A percentile compares a stretch with the other conserved stretches of the same genome.
Evolutionary conservation across 1,140 invertebrate species (phyloP).

Genomic region (Cydia pomonella): DNA sequence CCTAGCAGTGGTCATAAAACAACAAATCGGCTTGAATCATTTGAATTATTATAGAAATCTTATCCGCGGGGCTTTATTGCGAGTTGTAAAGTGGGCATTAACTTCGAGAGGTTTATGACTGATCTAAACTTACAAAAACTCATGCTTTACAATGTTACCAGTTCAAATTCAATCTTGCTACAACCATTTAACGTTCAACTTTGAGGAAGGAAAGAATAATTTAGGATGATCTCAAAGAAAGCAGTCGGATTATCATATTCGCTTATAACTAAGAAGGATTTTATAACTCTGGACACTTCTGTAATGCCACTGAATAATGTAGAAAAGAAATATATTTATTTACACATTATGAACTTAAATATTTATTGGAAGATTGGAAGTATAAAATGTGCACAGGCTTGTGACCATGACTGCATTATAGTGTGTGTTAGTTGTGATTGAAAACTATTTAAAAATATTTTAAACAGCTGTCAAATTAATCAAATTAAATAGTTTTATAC

Average conservation of each 20-base stretch:
- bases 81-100: conserved; percentile 30
- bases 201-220: background rate
- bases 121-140: background rate
- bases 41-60: conserved; percentile 34
- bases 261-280: conserved; percentile 15
- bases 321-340: background rate
- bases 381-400: too few relatives aligned
- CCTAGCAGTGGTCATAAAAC: background rate
- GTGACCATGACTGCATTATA: too few relatives aligned
- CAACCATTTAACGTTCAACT: background rate
- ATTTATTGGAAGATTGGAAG: too few relatives aligned
- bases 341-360: background rate
- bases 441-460: too few relatives aligned
- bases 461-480: too few relatives aligned
- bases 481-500: too few relatives aligned
- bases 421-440: too few relatives aligned
- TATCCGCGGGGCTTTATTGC: conserved; percentile 3
- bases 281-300: conserved; percentile 17
- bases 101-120: background rate
- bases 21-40: background rate
- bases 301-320: conserved; percentile 8
- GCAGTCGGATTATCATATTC: conserved; percentile 26
- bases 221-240: background rate
- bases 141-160: background rate
- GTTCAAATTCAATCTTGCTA: conserved; percentile 1